Evolutionary conservation across 2,888 invertebrate genomes (phyloP).

Genomic region (Pristionchus entomophagus): DNA sequence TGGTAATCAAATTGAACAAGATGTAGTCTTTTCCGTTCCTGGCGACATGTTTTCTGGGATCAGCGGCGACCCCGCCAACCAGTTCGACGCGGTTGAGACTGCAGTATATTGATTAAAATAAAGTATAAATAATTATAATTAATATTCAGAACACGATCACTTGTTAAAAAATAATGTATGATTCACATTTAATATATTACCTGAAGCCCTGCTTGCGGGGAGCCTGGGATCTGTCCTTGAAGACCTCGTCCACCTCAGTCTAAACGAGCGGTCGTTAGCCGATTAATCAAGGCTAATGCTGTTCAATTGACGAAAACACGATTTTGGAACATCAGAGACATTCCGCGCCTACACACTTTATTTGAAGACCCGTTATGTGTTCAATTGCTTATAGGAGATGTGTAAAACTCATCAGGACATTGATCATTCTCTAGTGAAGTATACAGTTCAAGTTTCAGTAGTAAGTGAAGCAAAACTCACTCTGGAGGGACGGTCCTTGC

Average conservation of each 20-base stretch:
- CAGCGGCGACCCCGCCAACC: slow-evolving; percentile 67
- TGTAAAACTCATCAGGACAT: no score
- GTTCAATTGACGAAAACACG: no score
- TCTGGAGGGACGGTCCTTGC: slow-evolving; percentile 11
- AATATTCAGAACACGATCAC: neutral
- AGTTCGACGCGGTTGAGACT: slow-evolving; percentile 70
- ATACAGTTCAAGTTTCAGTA: no score
- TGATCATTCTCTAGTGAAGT: no score
- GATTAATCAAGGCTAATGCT: no score
- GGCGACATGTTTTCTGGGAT: slow-evolving; percentile 57
- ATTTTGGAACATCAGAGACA: no score
- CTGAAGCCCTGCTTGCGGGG: slow-evolving; percentile 14
- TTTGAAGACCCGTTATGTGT: no score
- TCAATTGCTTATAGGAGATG: no score
- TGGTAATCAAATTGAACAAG: slow-evolving; percentile 68
- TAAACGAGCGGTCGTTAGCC: slow-evolving; percentile 13
- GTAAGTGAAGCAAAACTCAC: neutral
- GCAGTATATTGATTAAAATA: neutral
- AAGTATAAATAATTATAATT: neutral
- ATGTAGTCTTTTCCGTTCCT: slow-evolving; percentile 62
- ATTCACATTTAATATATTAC: neutral
- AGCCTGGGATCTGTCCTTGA: slow-evolving; percentile 11
- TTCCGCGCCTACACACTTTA: no score
- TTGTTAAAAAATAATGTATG: neutral
- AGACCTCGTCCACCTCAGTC: slow-evolving; percentile 39